Evolutionary conservation across 2,797 vertebrate genomes (phyloP).

Genomic region (Poeciliopsis gracilis): DNA sequence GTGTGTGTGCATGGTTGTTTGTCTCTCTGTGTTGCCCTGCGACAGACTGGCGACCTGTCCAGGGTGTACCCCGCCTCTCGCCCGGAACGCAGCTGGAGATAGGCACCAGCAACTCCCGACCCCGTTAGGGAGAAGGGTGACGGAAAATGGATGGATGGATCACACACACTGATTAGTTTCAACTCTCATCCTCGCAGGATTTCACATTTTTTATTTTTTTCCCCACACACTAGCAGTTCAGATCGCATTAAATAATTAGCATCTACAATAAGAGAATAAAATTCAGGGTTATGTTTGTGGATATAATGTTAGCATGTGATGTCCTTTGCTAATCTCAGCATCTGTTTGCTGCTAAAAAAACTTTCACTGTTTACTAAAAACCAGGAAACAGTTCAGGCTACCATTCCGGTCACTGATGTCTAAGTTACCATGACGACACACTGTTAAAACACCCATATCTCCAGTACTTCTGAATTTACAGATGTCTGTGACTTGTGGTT

Average conservation of each 20-base stretch:
- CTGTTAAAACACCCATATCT: neutral
- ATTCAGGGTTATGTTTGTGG: neutral
- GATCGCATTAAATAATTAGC: neutral
- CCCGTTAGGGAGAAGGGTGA: no score
- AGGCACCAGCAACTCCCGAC: no score
- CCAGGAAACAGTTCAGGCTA: neutral
- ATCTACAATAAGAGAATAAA: neutral
- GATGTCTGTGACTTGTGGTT: neutral
- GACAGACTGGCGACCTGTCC: no score
- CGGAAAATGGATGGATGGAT: no score
- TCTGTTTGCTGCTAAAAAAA: neutral
- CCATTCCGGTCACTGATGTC: neutral
- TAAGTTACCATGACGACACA: neutral
- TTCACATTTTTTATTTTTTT: neutral
- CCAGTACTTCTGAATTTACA: neutral
- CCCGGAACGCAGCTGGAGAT: no score
- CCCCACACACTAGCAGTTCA: neutral
- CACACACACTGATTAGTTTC: slow-evolving; percentile 16
- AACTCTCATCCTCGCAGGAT: slow-evolving; percentile 6
- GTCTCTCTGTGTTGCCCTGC: no score
- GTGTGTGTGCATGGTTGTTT: no score
- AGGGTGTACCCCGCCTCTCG: no score
- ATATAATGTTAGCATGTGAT: neutral
- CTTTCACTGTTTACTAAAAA: neutral
- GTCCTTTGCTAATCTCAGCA: neutral